Base-by-base conservation (phyloP, 2,888 invertebrate genomes). In the Syritta pipiens region DNA sequence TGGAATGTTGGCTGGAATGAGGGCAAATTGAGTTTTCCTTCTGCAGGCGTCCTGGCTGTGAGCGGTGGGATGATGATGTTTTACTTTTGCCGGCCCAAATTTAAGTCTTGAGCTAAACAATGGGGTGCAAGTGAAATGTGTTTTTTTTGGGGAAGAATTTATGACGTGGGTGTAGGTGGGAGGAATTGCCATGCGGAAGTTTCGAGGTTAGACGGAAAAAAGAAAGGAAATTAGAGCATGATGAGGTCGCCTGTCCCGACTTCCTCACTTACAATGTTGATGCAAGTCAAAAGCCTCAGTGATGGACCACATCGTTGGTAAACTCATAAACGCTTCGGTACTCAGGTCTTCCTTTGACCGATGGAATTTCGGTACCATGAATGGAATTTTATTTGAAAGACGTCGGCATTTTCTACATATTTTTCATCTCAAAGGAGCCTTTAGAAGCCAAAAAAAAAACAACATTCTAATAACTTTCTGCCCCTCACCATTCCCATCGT, bases 21-120 rank as follows among this genome's bases (percentile, higher is more conserved):
- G 48, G 51, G 28, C 28, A 72, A 72, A 77, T 60, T 60, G 77
- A 65, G 65, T 65, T 77, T 65, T 53, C 48, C 65, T 55, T 55
- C 14, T 37, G 37, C 37, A 37, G 14, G 37, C 6, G 9, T 17
- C 17, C 3, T 22, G 1, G 2, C 6, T 6, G 6, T 32, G 17
- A 1, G 26, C 42, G 32, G 55, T n/a, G n/a, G n/a, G n/a, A n/a
- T n/a, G 32, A 32, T 55, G 71, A 59, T 53, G 51, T 42, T 69
- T 76, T 65, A 53, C 46, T 71, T 71, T 77, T 48, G 40, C 7
- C 35, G 7, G 14, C n/a, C n/a, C n/a, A 28, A 30, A 62, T 32
- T 57, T 28, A 35, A 49, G 42, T 53, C 48, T 55, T 19, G 12
- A 55, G 14, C 49, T 55, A 22, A 62, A 37, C 26, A 55, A 63